A percentile compares a stretch with the other conserved stretches of the same genome.
Conservation (phyloP, 2,797 vertebrate genomes). For the Syngnathus acus region DNA sequence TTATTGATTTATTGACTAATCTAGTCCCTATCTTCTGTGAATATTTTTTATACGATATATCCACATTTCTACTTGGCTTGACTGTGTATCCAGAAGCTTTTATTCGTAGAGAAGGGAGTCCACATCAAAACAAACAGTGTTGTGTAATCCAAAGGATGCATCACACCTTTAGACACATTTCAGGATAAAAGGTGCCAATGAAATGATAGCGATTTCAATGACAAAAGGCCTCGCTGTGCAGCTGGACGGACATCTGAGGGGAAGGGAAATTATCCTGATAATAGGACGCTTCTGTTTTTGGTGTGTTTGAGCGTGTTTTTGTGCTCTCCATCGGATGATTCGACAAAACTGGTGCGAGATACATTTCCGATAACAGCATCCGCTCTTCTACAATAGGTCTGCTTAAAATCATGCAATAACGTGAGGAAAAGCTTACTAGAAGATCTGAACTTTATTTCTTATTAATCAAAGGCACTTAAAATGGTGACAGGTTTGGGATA, state of each 20-base stretch:
- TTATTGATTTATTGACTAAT: no score
- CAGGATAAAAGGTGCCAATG: conserved; percentile 53
- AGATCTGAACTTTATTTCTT: no score
- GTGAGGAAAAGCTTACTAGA: no score
- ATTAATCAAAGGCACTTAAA: no score
- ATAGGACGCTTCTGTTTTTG: conserved; percentile 10
- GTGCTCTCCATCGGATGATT: neutral
- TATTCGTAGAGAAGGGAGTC: conserved; percentile 33
- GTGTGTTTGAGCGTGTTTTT: conserved; percentile 1
- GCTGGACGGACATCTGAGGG: conserved; percentile 43
- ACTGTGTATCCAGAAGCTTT: conserved; percentile 44
- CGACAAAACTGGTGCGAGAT: neutral
- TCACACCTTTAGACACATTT: conserved; percentile 39
- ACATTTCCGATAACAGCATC: neutral
- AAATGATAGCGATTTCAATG: conserved; percentile 50
- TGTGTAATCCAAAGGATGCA: conserved; percentile 26
- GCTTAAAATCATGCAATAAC: no score
- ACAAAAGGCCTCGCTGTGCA: conserved; percentile 45
- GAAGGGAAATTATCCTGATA: conserved; percentile 41
- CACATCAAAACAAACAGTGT: conserved; percentile 51
- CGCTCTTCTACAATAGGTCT: neutral
- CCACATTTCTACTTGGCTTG: no score
- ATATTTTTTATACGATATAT: neutral
- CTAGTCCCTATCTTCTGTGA: neutral
- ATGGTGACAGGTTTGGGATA: no score